Percentiles rank a stretch among this genome's conserved stretches.
Conservation (phyloP, 2,797 vertebrate species). For the Craterocephalus amniculus region DNA sequence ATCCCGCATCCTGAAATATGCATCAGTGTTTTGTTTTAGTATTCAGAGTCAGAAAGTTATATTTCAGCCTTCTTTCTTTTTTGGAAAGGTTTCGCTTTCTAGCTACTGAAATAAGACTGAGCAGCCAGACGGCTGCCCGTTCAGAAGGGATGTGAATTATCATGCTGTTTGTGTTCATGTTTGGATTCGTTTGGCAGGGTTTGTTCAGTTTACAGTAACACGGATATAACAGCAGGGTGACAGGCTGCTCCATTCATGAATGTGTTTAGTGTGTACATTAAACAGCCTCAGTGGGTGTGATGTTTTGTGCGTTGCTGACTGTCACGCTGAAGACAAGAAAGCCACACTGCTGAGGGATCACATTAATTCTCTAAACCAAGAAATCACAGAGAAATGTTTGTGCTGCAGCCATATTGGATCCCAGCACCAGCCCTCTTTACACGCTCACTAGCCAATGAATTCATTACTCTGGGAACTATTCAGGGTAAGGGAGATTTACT, state of each 20-base stretch:
- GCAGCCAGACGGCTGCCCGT: conserved; percentile 1
- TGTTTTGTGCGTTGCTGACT: conserved; percentile 15
- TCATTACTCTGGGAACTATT: conserved; percentile 49
- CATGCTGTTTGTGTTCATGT: conserved; percentile 12
- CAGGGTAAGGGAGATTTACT: conserved; percentile 31
- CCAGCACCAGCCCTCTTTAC: conserved; percentile 1
- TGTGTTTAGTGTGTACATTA: conserved; percentile 8
- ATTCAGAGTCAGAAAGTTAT: conserved; percentile 1
- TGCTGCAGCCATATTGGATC: conserved; percentile 9
- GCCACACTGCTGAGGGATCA: conserved; percentile 7
- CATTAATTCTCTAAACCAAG: conserved; percentile 20
- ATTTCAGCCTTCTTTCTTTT: background rate
- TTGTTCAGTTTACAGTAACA: conserved; percentile 31
- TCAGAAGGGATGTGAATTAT: conserved; percentile 10
- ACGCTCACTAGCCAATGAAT: conserved; percentile 23
- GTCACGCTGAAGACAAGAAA: conserved; percentile 4
- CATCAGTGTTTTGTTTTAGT: conserved; percentile 9
- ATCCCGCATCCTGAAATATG: conserved; percentile 31
- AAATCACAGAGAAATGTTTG: conserved; percentile 7
- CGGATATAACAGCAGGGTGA: conserved; percentile 26
- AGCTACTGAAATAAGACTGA: conserved; percentile 6
- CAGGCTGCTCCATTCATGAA: conserved; percentile 42
- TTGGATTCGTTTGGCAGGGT: conserved; percentile 14
- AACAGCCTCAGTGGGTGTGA: background rate
- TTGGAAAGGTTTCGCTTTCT: background rate